phyloP scores from a whole-genome alignment of 37 sponge, comb jelly and placozoan species.

The Diacarnus erythraeanus region DNA sequence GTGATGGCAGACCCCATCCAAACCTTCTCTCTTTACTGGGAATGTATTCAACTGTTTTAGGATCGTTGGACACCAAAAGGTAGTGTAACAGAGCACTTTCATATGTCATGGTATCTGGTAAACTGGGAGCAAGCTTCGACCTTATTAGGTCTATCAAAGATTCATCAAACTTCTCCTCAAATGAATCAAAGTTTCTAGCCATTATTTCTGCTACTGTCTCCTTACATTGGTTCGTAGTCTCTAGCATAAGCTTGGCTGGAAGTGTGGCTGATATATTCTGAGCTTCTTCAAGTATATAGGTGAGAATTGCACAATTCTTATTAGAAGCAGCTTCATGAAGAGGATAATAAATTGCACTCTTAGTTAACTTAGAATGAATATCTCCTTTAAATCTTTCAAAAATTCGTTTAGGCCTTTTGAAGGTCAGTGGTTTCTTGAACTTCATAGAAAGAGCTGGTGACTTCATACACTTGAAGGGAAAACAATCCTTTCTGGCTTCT shows the following conservation, averaged over 20 bases:
- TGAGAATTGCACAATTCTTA: slow-evolving; percentile 9
- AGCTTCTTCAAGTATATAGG: slow-evolving; percentile 7
- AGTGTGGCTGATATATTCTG: background rate
- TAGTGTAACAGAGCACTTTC: slow-evolving; percentile 26
- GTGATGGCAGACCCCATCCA: background rate
- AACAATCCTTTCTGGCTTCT: background rate
- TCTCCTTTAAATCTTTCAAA: too few relatives aligned
- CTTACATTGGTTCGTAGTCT: background rate
- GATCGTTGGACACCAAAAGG: background rate
- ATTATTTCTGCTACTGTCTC: slow-evolving; percentile 13
- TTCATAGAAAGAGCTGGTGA: background rate
- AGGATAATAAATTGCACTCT: background rate
- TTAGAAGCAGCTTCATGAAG: slow-evolving; percentile 25
- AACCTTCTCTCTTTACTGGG: background rate
- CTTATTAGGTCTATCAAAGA: background rate
- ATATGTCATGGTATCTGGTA: background rate
- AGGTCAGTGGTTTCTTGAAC: background rate
- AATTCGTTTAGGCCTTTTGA: too few relatives aligned
- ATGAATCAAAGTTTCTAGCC: background rate
- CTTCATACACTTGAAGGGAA: slow-evolving; percentile 7
- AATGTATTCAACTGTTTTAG: background rate
- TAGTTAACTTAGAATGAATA: too few relatives aligned
- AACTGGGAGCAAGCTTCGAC: too few relatives aligned
- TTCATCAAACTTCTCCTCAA: background rate
- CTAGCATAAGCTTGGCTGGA: background rate